Conservation (phyloP, 30 jellyfish, hydroid and myxozoan species). For the Morbakka virulenta region DNA sequence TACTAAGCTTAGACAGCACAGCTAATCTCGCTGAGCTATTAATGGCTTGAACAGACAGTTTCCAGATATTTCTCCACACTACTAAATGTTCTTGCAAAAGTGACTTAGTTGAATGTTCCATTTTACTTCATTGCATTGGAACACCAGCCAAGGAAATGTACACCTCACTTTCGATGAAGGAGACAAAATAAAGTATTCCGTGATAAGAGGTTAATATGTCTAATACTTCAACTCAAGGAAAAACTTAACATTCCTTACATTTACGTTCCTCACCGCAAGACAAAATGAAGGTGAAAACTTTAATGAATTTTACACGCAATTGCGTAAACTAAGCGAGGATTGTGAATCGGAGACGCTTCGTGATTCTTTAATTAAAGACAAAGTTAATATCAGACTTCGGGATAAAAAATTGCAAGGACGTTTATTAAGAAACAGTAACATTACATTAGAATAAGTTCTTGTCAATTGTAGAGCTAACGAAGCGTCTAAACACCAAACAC, state of each 20-base stretch:
- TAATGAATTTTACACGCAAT: slow-evolving; percentile 23
- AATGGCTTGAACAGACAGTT: slow-evolving; percentile 33
- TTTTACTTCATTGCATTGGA: slow-evolving; percentile 47
- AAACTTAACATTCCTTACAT: slow-evolving; percentile 4
- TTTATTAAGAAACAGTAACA: slow-evolving; percentile 3
- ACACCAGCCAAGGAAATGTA: slow-evolving; percentile 27
- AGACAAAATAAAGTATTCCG: not conserved
- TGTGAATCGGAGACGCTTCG: slow-evolving; percentile 25
- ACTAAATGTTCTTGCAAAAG: not conserved
- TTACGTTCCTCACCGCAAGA: slow-evolving; percentile 8
- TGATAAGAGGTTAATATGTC: not conserved
- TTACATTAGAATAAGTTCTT: slow-evolving; percentile 24
- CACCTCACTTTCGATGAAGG: not conserved
- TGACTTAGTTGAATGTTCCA: slow-evolving; percentile 5
- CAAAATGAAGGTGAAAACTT: slow-evolving; percentile 17
- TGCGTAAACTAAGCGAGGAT: slow-evolving; percentile 6
- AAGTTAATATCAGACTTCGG: slow-evolving; percentile 10
- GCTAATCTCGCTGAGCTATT: slow-evolving; percentile 37
- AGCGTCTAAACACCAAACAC: not conserved
- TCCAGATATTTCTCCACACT: slow-evolving; percentile 37
- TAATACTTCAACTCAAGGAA: slow-evolving; percentile 24
- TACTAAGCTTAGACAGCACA: slow-evolving; percentile 10
- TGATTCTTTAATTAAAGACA: slow-evolving; percentile 20
- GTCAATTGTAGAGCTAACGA: not conserved
- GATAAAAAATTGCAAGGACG: slow-evolving; percentile 1